A percentile compares a stretch with the other conserved stretches of the same genome.
These are phyloP conservation scores for Lophius americanus DNA, from an alignment of 2,797 vertebrate genomes.

Conservation along the genomic window DNA sequence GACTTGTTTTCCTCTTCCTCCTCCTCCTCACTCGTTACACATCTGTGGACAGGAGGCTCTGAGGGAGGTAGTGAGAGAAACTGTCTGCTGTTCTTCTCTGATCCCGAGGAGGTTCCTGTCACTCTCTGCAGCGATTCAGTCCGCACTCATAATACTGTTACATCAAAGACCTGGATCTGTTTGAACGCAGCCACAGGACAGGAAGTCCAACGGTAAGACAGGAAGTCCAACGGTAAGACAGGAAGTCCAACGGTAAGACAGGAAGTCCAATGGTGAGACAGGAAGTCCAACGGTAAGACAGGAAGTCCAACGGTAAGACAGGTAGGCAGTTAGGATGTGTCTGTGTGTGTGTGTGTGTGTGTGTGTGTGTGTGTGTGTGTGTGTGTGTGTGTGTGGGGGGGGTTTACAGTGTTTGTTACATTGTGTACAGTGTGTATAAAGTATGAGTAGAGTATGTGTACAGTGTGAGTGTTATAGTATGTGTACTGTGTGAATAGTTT, in stretches of 20 bases:
- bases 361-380: slow-evolving; percentile 1
- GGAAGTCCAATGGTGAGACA: slow-evolving; percentile 35
- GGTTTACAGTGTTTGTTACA: not conserved
- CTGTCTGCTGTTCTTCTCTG: slow-evolving; percentile 50
- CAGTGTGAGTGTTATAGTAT: no score
- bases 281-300: slow-evolving; percentile 29
- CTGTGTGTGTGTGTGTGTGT: slow-evolving; percentile 9
- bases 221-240: slow-evolving; percentile 24
- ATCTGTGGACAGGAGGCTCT: slow-evolving; percentile 54
- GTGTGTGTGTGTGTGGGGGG: slow-evolving; percentile 12
- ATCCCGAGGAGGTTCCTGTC: slow-evolving; percentile 66
- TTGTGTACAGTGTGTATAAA: no score
- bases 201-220: slow-evolving; percentile 29
- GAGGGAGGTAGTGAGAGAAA: slow-evolving; percentile 51
- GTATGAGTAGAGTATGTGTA: no score
- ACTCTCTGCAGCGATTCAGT: slow-evolving; percentile 74
- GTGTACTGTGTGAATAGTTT: no score
- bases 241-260: slow-evolving; percentile 28
- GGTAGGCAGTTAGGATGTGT: slow-evolving; percentile 21
- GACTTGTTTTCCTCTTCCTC: slow-evolving; percentile 46
- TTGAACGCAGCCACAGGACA: slow-evolving; percentile 58
- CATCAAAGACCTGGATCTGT: slow-evolving; percentile 76
- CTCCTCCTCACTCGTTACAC: slow-evolving; percentile 50
- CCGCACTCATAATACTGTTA: slow-evolving; percentile 77
- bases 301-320: slow-evolving; percentile 24